Evolutionary conservation across 2,888 invertebrate species (phyloP).

Genomic region (Neoscelio sp.): DNA sequence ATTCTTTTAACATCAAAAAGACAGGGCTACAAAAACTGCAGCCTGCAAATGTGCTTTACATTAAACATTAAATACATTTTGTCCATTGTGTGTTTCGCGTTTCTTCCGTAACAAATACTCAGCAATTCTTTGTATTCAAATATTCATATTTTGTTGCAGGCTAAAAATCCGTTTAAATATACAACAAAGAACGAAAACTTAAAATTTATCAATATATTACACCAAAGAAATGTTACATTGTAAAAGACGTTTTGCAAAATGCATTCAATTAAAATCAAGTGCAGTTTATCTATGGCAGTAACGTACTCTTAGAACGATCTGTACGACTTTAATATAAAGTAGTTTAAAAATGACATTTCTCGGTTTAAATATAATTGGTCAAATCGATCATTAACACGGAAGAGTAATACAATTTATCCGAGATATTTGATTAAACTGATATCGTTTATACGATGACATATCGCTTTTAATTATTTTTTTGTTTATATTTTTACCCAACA

Average conservation of each 20-base stretch:
- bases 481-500: slow-evolving; percentile 2
- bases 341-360: too few species aligned
- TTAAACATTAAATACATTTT: slow-evolving; percentile 63
- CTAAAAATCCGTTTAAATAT: slow-evolving; percentile 49
- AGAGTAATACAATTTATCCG: slow-evolving; percentile 10
- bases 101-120: slow-evolving; percentile 59
- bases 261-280: neutral
- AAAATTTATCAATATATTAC: slow-evolving; percentile 32
- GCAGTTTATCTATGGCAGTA: too few species aligned
- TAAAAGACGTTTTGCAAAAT: neutral
- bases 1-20: slow-evolving; percentile 62
- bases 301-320: too few species aligned
- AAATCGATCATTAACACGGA: slow-evolving; percentile 16
- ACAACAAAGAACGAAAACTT: slow-evolving; percentile 38
- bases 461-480: slow-evolving; percentile 13
- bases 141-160: slow-evolving; percentile 56
- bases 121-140: slow-evolving; percentile 60
- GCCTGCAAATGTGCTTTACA: slow-evolving; percentile 62
- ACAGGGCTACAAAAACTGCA: slow-evolving; percentile 53
- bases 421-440: slow-evolving; percentile 19
- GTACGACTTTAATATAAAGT: too few species aligned
- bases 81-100: slow-evolving; percentile 57
- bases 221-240: slow-evolving; percentile 2
- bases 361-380: neutral
- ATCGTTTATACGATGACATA: neutral